Conservation (phyloP, 2,113 vertebrate species). For the Calidris pygmaea region DNA sequence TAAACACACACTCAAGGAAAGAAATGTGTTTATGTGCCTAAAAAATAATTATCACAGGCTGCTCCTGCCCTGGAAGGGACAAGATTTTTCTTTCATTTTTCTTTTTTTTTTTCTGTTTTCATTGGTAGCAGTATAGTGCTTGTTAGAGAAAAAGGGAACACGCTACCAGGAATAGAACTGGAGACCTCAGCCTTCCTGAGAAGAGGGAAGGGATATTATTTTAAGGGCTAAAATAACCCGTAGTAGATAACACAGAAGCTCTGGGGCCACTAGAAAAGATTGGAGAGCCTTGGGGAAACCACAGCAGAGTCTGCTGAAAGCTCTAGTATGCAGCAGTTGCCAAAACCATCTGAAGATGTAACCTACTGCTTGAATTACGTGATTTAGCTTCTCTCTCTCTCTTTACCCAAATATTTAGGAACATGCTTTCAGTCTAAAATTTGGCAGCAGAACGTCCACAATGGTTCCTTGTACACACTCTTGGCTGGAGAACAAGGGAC, state of each 20-base stretch:
- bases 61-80: not conserved
- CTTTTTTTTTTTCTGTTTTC: no score
- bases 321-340: not conserved
- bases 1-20: not conserved
- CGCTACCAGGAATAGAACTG: not conserved
- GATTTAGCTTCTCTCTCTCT: not conserved
- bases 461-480: not conserved
- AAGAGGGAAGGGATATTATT: not conserved
- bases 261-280: not conserved
- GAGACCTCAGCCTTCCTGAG: not conserved
- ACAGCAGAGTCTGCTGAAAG: not conserved
- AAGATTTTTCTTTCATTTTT: not conserved
- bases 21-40: not conserved
- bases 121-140: not conserved
- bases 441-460: not conserved
- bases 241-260: not conserved
- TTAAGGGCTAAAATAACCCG: not conserved
- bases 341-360: not conserved
- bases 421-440: not conserved
- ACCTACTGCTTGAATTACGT: not conserved
- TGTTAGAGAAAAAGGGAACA: not conserved
- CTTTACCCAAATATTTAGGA: not conserved
- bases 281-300: not conserved
- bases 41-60: not conserved
- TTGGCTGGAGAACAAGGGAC: not conserved